These are phyloP conservation scores for Cyprinodon tularosa DNA, from an alignment of 2,113 vertebrate species.

Conservation along the genomic window DNA sequence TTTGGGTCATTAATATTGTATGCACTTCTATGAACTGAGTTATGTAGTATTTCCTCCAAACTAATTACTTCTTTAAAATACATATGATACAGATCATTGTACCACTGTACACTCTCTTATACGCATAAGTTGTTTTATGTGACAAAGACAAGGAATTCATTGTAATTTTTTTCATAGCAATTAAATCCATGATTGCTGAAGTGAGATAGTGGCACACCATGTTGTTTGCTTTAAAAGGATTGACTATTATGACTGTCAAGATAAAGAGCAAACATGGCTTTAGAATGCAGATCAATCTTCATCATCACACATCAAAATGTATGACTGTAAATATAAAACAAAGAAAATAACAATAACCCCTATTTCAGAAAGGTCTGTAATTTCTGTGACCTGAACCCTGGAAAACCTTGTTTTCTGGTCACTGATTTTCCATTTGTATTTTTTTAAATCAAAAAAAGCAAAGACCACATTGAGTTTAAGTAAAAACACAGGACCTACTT, in stretches of 20 bases:
- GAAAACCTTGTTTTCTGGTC: not conserved
- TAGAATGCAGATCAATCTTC: too few species aligned
- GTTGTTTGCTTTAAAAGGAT: not conserved
- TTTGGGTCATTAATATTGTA: not conserved
- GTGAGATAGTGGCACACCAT: not conserved
- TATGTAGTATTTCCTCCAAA: not conserved
- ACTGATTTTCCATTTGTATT: not conserved
- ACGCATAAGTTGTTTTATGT: not conserved
- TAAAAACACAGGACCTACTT: constrained; percentile 60
- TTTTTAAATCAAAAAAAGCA: constrained; percentile 10
- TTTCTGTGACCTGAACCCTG: not conserved
- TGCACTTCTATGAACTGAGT: not conserved
- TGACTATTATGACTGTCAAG: not conserved
- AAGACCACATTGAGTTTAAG: not conserved
- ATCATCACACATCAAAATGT: not conserved
- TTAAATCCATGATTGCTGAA: not conserved
- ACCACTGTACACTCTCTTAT: not conserved
- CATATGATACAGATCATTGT: not conserved
- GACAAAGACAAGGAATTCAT: not conserved
- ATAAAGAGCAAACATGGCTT: too few species aligned
- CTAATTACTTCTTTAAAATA: not conserved
- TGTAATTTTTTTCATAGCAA: not conserved
- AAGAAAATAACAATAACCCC: not conserved
- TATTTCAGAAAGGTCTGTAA: not conserved
- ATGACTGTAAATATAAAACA: not conserved